These are phyloP conservation scores for Plodia interpunctella DNA, from an alignment of 1,140 invertebrate genomes.

Conservation along the genomic window DNA sequence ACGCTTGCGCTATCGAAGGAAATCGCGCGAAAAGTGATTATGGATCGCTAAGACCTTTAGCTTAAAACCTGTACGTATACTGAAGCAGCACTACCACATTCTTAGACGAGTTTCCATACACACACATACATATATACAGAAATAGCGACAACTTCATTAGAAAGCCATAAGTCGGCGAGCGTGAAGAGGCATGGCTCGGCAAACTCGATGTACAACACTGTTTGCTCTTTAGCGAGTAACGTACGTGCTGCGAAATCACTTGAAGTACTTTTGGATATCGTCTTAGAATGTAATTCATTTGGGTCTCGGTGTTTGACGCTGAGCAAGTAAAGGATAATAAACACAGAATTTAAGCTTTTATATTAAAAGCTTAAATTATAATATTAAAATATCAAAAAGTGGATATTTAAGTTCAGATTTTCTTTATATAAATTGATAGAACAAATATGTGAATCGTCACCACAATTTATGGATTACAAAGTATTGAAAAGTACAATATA, in stretches of 20 bases:
- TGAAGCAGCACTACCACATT: slow-evolving; percentile 17
- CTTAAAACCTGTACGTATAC: slow-evolving; percentile 43
- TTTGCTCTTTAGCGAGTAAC: slow-evolving; percentile 37
- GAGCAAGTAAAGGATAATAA: too few species aligned
- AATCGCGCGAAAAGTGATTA: slow-evolving; percentile 67
- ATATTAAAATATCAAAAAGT: too few species aligned
- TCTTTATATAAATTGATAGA: too few species aligned
- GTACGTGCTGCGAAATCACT: slow-evolving; percentile 18
- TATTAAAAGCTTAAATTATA: too few species aligned
- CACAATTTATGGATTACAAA: too few species aligned
- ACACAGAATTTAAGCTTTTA: too few species aligned
- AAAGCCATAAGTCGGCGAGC: slow-evolving; percentile 56
- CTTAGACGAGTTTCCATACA: slow-evolving; percentile 20
- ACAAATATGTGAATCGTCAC: too few species aligned
- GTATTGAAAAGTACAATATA: too few species aligned
- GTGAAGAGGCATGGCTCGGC: slow-evolving; percentile 37
- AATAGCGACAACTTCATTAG: slow-evolving; percentile 39
- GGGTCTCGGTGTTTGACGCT: neutral
- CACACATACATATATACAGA: slow-evolving; percentile 24
- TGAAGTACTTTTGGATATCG: slow-evolving; percentile 10
- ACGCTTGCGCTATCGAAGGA: slow-evolving; percentile 53
- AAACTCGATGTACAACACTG: slow-evolving; percentile 35
- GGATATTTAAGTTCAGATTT: too few species aligned
- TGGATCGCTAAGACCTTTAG: slow-evolving; percentile 60
- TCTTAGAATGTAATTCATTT: neutral